Evolutionary conservation across 2,888 invertebrate genomes (phyloP).

Genomic region (Acanthopleura granulata): DNA sequence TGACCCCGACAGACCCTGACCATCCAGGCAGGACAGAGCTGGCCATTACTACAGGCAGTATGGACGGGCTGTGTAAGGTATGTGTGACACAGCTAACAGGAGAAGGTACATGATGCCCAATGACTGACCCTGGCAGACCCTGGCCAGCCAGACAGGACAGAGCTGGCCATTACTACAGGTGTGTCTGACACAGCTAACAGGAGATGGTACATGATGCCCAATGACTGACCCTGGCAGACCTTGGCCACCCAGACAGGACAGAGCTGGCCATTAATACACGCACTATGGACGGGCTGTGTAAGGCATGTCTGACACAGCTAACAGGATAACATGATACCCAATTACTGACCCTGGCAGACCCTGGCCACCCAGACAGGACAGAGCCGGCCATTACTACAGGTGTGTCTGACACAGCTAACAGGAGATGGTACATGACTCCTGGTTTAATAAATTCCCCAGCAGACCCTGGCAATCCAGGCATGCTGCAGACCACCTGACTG

Average conservation of each 20-base stretch:
- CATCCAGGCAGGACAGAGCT: slow-evolving; percentile 64
- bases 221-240: background rate
- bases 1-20: slow-evolving; percentile 65
- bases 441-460: no score
- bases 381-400: slow-evolving; percentile 79
- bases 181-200: background rate
- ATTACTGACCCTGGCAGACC: slow-evolving; percentile 32
- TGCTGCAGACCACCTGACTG: no score
- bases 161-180: slow-evolving; percentile 78
- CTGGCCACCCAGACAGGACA: slow-evolving; percentile 16
- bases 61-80: slow-evolving; percentile 82
- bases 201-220: slow-evolving; percentile 51
- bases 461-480: slow-evolving; percentile 40
- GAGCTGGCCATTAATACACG: slow-evolving; percentile 79
- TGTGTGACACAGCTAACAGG: slow-evolving; percentile 10
- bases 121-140: slow-evolving; percentile 37
- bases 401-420: background rate
- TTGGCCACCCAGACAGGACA: slow-evolving; percentile 42
- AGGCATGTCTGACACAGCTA: slow-evolving; percentile 61
- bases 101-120: background rate
- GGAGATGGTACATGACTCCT: slow-evolving; percentile 52
- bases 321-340: background rate
- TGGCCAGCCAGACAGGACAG: slow-evolving; percentile 44
- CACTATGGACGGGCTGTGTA: slow-evolving; percentile 83
- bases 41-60: slow-evolving; percentile 81